Conservation (phyloP, 2,797 vertebrate species). For the Lepus oiostolus region DNA sequence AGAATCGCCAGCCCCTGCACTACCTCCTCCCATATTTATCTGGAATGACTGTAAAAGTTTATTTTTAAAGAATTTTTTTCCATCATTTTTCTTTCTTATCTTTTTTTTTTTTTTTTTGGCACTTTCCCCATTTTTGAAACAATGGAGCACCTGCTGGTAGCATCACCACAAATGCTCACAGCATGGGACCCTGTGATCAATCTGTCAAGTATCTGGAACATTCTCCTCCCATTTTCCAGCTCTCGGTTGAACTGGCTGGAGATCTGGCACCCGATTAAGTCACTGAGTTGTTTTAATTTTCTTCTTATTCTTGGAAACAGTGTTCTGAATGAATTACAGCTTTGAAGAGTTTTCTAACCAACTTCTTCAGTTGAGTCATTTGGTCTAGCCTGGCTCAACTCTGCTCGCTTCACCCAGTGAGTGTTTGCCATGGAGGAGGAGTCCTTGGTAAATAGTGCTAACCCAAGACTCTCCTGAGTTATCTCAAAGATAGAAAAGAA, state of each 20-base stretch:
- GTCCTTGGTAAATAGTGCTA: neutral
- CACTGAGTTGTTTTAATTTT: neutral
- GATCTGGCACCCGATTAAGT: neutral
- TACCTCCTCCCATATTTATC: neutral
- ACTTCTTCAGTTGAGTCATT: neutral
- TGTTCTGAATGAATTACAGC: neutral
- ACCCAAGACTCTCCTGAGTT: neutral
- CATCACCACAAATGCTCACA: neutral
- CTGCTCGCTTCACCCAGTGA: neutral
- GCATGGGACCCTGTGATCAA: neutral
- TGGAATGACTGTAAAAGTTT: neutral
- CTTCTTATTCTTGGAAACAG: neutral
- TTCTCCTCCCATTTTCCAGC: neutral
- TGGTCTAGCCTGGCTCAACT: neutral
- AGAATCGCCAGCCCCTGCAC: neutral
- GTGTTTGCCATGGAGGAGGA: neutral
- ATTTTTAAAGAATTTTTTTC: neutral
- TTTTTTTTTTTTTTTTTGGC: neutral
- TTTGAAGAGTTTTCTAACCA: conserved; percentile 25
- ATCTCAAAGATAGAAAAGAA: neutral
- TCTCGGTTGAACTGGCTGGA: neutral
- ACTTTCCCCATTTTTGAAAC: neutral
- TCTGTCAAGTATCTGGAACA: neutral
- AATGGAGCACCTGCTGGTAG: neutral
- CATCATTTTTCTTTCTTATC: neutral